Base-by-base conservation (phyloP, 1,140 invertebrate genomes). In the Trialeurodes vaporariorum region DNA sequence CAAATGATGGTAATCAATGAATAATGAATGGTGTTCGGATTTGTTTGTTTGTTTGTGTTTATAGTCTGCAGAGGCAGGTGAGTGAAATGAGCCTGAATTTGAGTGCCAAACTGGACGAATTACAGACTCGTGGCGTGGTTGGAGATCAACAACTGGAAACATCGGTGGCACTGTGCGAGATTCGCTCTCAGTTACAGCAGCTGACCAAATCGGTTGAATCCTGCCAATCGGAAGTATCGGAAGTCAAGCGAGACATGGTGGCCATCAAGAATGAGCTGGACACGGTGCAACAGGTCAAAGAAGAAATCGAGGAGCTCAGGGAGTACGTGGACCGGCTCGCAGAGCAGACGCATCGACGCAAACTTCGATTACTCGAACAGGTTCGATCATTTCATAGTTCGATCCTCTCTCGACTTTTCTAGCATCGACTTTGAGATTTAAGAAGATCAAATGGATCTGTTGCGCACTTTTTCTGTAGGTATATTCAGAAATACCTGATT, bases 71-170 rank as follows among this genome's bases (percentile, higher is more conserved):
- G 85, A 91, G 92, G 85, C 92, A 93, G 88, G 90, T 93, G 85
- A 91, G 89, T 85, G 89, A 93, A 83, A 94, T 94, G 92, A 93
- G 90, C 82, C 92, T 92, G 87, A 93, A 93, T 85, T 85, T 94
- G 81, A 89, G 87, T 78, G 87, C 89, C 75, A 92, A 93, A 83
- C 84, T 94, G 83, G 91, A 93, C 81, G 90, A 93, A 82, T 86
- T 94, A 80, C 90, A 92, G 76, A 74, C 75, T 79, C 84, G 88
- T 73, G 74, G 77, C 67, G 87, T 88, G 72, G 64, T 65, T 11
- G 64, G 27, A 24, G 70, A 69, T 60, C 86, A 88, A 72, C 90
- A 93, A 80, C 83, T 91, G 76, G 91, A 93, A 83, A 93, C 91
- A 69, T 91, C 89, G 77, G 90, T 93, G 74, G 91, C 91, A 71